Evolutionary conservation across 2,113 vertebrate genomes (phyloP).

Genomic region (Ailurus styani): DNA sequence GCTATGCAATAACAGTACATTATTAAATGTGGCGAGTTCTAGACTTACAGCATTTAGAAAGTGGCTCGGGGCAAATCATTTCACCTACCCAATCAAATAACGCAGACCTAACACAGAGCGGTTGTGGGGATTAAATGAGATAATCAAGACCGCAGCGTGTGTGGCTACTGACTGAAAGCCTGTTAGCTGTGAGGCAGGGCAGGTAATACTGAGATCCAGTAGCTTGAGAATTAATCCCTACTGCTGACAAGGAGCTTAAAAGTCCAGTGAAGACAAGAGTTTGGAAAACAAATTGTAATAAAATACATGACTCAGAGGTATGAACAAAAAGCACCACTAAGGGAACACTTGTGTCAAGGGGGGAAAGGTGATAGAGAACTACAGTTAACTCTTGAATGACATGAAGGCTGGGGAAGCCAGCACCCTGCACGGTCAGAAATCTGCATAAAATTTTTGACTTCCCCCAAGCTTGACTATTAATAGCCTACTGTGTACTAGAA

Average conservation of each 20-base stretch:
- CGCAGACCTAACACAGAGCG: not conserved
- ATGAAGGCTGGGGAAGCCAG: not conserved
- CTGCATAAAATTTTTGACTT: not conserved
- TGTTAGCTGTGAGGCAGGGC: not conserved
- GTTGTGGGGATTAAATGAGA: not conserved
- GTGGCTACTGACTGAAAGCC: not conserved
- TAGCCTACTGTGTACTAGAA: not conserved
- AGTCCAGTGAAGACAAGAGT: not conserved
- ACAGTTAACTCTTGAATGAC: not conserved
- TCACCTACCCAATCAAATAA: not conserved
- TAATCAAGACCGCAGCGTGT: not conserved
- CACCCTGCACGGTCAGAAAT: not conserved
- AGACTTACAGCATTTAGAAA: not conserved
- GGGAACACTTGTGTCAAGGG: not conserved
- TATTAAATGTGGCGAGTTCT: not conserved
- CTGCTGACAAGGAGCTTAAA: not conserved
- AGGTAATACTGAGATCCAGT: not conserved
- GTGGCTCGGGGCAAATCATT: not conserved
- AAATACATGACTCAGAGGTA: not conserved
- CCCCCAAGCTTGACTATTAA: not conserved
- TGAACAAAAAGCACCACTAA: not conserved
- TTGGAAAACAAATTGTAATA: not conserved
- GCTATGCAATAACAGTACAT: not conserved
- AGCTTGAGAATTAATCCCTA: not conserved
- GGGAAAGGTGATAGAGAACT: not conserved